Percentiles rank a stretch among this genome's conserved stretches.
Conservation (phyloP, 2,113 vertebrate genomes). For the Mesembrinibis cayennensis region DNA sequence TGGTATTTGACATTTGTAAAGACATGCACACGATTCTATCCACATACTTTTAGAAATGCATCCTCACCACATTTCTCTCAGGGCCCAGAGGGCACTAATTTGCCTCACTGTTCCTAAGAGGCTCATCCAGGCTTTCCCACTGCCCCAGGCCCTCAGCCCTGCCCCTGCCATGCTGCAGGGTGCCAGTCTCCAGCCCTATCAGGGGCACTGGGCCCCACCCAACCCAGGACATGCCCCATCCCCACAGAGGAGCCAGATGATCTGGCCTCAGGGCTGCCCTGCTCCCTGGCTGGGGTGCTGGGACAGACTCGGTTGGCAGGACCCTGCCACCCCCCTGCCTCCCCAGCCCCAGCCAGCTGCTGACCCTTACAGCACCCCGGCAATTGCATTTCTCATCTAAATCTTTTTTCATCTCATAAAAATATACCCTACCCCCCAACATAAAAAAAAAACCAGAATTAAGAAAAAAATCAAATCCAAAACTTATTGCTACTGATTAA, state of each 20-base stretch:
- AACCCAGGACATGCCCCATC: neutral
- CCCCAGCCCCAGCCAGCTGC: neutral
- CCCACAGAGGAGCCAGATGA: neutral
- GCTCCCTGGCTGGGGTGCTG: no score
- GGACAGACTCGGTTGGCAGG: neutral
- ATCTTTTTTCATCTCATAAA: neutral
- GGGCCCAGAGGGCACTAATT: no score
- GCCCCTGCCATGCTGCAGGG: neutral
- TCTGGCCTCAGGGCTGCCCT: no score
- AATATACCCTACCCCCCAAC: neutral
- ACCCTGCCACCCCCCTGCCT: neutral
- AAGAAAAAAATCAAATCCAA: neutral
- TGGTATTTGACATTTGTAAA: neutral
- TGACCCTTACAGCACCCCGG: neutral
- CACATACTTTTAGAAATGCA: neutral
- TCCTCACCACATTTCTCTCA: neutral
- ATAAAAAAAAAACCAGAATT: neutral
- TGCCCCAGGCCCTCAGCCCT: neutral
- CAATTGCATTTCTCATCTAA: neutral
- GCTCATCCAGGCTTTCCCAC: neutral
- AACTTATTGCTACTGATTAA: neutral
- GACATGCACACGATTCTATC: accelerated
- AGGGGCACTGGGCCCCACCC: accelerated
- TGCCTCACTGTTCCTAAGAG: neutral
- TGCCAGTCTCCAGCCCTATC: no score